Percentiles rank a stretch among this genome's conserved stretches.
These are phyloP conservation scores for Microtus pennsylvanicus DNA, from an alignment of 2,113 vertebrate genomes.

Conservation along the genomic window DNA sequence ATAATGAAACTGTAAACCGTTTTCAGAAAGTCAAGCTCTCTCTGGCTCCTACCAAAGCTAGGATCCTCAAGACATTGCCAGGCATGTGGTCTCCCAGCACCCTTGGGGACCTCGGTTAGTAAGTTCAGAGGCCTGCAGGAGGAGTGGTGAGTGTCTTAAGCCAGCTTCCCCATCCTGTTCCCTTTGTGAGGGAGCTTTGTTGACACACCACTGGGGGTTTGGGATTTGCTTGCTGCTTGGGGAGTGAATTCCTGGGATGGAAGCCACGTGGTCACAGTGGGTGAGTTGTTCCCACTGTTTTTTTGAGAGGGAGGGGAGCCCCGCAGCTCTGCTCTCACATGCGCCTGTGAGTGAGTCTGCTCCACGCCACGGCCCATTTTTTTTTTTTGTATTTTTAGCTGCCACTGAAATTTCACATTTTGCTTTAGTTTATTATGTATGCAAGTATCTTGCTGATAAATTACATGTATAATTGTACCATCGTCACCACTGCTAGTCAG, in stretches of 20 bases:
- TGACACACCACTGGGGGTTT: slow-evolving; percentile 77
- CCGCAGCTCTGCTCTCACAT: neutral
- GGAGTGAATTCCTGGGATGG: slow-evolving; percentile 7
- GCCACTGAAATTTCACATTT: slow-evolving; percentile 56
- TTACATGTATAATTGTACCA: slow-evolving; percentile 70
- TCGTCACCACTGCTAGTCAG: slow-evolving; percentile 74
- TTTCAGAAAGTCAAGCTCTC: slow-evolving; percentile 11
- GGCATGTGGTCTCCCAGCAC: neutral
- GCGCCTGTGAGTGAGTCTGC: neutral
- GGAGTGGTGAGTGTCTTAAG: slow-evolving; percentile 56
- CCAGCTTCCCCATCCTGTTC: neutral
- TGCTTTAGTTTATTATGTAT: slow-evolving; percentile 74
- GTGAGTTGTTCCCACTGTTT: slow-evolving; percentile 54
- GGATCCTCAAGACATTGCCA: neutral
- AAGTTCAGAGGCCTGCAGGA: slow-evolving; percentile 30
- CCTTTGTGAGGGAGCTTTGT: slow-evolving; percentile 79
- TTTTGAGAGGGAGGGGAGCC: slow-evolving; percentile 37
- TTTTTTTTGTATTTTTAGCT: slow-evolving; percentile 54
- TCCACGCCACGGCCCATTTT: neutral
- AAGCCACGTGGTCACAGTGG: slow-evolving; percentile 43
- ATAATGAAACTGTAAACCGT: neutral
- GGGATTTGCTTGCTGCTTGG: slow-evolving; percentile 73
- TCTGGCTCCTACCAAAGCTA: neutral
- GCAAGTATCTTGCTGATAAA: slow-evolving; percentile 80
- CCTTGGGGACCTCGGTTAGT: slow-evolving; percentile 49